Evolutionary conservation across 2,797 vertebrate species (phyloP).

Genomic region (Sebastes taczanowskii): DNA sequence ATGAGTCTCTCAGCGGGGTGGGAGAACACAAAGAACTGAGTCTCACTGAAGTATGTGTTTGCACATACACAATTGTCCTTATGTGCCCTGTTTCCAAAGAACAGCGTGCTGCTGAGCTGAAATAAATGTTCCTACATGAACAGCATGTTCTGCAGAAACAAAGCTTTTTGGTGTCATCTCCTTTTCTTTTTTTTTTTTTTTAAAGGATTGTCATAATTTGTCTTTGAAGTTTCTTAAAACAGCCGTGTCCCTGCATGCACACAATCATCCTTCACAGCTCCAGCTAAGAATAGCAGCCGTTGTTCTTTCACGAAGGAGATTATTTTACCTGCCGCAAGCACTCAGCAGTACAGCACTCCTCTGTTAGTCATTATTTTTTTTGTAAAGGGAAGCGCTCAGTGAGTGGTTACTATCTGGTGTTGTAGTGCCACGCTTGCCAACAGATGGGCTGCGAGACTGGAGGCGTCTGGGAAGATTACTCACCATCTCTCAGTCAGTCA

Average conservation of each 20-base stretch:
- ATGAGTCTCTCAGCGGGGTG: slow-evolving; percentile 25
- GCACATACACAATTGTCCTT: slow-evolving; percentile 48
- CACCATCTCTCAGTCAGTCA: slow-evolving; percentile 49
- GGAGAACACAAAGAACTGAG: slow-evolving; percentile 60
- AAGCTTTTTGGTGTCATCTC: background rate
- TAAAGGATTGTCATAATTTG: background rate
- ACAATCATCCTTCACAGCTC: background rate
- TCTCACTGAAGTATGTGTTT: slow-evolving; percentile 37
- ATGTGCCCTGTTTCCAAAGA: slow-evolving; percentile 29
- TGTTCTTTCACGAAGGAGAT: background rate
- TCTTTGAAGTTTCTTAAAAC: slow-evolving; percentile 19
- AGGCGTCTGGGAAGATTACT: slow-evolving; percentile 72
- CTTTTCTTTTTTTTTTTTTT: background rate
- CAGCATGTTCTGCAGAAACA: background rate
- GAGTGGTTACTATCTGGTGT: slow-evolving; percentile 45
- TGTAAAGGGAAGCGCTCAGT: slow-evolving; percentile 7
- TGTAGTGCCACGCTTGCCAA: slow-evolving; percentile 54
- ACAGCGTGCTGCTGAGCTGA: background rate
- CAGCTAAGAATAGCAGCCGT: background rate
- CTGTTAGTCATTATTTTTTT: slow-evolving; percentile 14
- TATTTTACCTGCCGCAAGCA: background rate
- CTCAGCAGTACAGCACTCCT: background rate
- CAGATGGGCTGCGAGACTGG: slow-evolving; percentile 81
- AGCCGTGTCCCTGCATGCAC: background rate
- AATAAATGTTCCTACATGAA: background rate